These are phyloP conservation scores for Chloroclystis v-ata DNA, from an alignment of 2,888 invertebrate genomes.

Conservation along the genomic window DNA sequence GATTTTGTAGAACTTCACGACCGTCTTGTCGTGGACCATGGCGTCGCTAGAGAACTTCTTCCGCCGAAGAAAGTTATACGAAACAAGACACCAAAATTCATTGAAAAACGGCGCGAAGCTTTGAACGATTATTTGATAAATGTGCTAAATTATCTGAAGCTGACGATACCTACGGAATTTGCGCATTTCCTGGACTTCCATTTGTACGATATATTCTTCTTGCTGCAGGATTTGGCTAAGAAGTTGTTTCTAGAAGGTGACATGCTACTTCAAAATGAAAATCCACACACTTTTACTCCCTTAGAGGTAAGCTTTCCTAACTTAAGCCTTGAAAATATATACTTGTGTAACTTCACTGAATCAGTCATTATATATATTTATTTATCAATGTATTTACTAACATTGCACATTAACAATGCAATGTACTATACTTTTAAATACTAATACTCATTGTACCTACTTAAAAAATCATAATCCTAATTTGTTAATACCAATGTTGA, in stretches of 20 bases:
- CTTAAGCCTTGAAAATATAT: background rate
- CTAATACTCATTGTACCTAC: no score
- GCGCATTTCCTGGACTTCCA: constrained; percentile 93
- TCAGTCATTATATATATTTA: no score
- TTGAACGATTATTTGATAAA: constrained; percentile 89
- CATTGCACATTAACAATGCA: no score
- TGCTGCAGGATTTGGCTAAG: constrained; percentile 89
- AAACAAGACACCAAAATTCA: constrained; percentile 91
- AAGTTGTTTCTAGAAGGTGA: constrained; percentile 88
- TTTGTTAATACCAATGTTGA: no score
- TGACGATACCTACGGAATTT: constrained; percentile 88
- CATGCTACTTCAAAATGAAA: constrained; percentile 79
- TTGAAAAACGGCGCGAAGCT: constrained; percentile 88
- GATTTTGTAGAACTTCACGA: constrained; percentile 94
- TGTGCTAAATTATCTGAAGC: constrained; percentile 85
- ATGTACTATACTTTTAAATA: no score
- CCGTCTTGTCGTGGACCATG: constrained; percentile 87
- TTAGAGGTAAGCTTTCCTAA: constrained; percentile 79
- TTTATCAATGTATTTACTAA: no score
- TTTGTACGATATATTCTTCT: constrained; percentile 91
- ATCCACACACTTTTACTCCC: constrained; percentile 84
- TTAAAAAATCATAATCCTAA: no score
- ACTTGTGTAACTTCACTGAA: no score
- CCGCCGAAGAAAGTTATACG: constrained; percentile 96
- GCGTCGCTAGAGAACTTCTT: constrained; percentile 88